phyloP scores from a whole-genome alignment of 2,888 invertebrate species.

The Serripes groenlandicus region DNA sequence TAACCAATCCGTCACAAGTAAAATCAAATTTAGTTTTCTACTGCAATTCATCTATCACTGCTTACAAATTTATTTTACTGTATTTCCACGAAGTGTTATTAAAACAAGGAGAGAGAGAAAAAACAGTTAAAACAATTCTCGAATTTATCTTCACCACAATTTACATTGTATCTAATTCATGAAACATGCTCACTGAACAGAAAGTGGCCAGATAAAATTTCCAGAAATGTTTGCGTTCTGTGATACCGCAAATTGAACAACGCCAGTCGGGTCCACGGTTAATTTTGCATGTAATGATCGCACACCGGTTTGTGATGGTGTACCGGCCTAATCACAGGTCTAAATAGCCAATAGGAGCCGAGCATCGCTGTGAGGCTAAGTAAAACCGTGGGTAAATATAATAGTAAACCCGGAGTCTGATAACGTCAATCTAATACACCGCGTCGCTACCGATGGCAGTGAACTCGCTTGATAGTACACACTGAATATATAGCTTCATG shows the following conservation, averaged over 20 bases:
- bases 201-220: not conserved
- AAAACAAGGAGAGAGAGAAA: too few species aligned
- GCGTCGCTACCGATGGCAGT: too few species aligned
- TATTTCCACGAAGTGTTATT: not conserved
- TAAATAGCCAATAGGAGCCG: constrained; percentile 11
- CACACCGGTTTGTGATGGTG: not conserved
- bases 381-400: not conserved
- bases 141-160: not conserved
- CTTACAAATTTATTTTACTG: not conserved
- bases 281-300: constrained; percentile 20
- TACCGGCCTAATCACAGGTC: not conserved
- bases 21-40: constrained; percentile 17
- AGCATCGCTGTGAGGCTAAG: not conserved
- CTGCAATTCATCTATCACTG: constrained; percentile 2
- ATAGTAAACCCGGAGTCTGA: not conserved
- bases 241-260: constrained; percentile 4
- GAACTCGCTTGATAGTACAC: too few species aligned
- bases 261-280: constrained; percentile 11
- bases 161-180: not conserved
- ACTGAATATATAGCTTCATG: too few species aligned
- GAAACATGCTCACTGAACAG: not conserved
- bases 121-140: not conserved
- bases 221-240: not conserved
- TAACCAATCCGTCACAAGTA: constrained; percentile 1
- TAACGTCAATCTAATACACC: too few species aligned